Base-by-base conservation (phyloP, 2,113 vertebrate genomes). In the Sigmodon hispidus region DNA sequence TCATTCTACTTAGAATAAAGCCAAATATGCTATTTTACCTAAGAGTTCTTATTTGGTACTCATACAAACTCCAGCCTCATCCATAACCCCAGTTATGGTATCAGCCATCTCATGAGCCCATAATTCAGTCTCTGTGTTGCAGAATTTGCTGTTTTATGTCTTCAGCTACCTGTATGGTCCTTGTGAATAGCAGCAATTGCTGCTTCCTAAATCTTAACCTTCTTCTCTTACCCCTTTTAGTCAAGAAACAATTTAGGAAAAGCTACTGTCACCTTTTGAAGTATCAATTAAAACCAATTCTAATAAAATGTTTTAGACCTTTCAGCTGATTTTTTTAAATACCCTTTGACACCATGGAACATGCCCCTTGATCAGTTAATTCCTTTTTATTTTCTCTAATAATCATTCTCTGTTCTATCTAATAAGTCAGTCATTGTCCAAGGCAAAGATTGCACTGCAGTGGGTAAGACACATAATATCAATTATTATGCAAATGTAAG, bases 1-100 rank as follows among this genome's bases (percentile, higher is more conserved):
- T 81, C n/a, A 16, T 19, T 31, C 50, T 31, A 67, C 29, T 77
- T 81, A 9, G 29, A 52, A 76, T 31, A n/a, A 67, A 89, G 81
- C 0, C 15, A 45, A 50, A 12, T 10, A 17, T 77, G 21, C 24
- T 69, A 5, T 4, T 12, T 13, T 8, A 6, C 13, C 5, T 31
- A 4, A 2, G 16, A 88, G n/a, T 4, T 8, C 17, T 12, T 19
- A 2, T 16, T 0, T 26, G 5, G 34, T 16, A 3, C 4, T 0
- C 22, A 36, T 61, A 22, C 5, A 13, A 77, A 52, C 0, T 43
- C 16, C 24, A 52, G 13, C 1, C 5, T 22, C 34, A 43, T 22
- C 22, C 29, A 13, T 22, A 17, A 1, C 13, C 4, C 6, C 31
- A 8, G 52, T 77, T 31, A 50, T 21, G 10, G 0, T 7, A 13